Evolutionary conservation across 2,113 vertebrate genomes (phyloP), one percentile per base, ranked within the genome.

Genomic region (Pedetes capensis): DNA sequence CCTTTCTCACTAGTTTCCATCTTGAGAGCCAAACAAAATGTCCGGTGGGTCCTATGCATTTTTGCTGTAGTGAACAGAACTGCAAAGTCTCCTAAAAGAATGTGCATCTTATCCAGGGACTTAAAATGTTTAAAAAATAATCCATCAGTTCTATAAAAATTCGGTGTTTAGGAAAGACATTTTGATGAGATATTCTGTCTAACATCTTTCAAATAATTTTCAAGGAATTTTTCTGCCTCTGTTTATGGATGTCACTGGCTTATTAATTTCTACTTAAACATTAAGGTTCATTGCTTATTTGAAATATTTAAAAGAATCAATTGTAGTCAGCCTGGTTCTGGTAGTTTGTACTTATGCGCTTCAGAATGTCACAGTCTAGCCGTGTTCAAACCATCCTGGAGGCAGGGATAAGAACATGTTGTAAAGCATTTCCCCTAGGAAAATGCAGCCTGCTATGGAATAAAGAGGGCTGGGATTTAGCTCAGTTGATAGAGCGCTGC

Each of bases 191-290:
- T 32, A 10, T 23, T 55, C 9, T 72, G 29, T 6, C 39, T 9
- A 39, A n/a, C 57, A 91, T 8, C 3, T 79, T 87, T 80, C 27
- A 80, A 57, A 81, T 51, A 3, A 22, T 83, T 83, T 64, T 72
- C 20, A 59, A 32, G 18, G 37, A 44, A 14, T 64, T 49, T 87
- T 87, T 34, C 9, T 69, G 9, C 25, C 9, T 57, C 1, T 64
- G 14, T 8, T 93, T 95, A 76, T 22, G 23, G 7, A 78, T 44
- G 17, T 78, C 25, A 71, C 55, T 11, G 57, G 23, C 32, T 80
- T 59, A 79, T 34, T 44, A n/a, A 66, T 89, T 92, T 93, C 12
- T 90, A 5, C 69, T 90, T 90, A 37, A 95, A 39, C 23, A 3
- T 75, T 47, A 87, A 44, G 55, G 23, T 25, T 44, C 4, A 44